A percentile compares a stretch with the other conserved stretches of the same genome.
Evolutionary conservation across 1,140 invertebrate genomes (phyloP).

Genomic region (Bradynema listronoti): DNA sequence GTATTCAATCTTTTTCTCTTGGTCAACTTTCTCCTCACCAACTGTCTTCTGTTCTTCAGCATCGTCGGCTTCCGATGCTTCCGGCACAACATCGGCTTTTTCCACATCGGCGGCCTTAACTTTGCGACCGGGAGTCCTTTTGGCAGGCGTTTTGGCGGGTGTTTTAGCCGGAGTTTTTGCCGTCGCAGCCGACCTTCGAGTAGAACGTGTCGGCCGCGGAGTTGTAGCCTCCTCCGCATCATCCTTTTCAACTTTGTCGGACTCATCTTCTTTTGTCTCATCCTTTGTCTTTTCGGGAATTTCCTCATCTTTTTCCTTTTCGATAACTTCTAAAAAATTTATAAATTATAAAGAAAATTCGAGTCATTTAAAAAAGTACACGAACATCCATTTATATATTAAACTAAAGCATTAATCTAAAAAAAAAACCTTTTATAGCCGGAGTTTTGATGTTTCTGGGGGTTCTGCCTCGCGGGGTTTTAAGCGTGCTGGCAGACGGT

Average conservation of each 20-base stretch:
- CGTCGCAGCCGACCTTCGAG: no score
- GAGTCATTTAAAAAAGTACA: no score
- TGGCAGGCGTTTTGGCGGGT: constrained; percentile 1
- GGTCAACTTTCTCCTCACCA: background rate
- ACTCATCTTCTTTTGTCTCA: background rate
- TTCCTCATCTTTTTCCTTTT: background rate
- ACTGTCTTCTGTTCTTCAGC: no score
- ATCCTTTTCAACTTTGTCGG: background rate
- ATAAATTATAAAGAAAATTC: no score
- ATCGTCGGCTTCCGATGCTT: no score
- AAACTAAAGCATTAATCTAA: background rate
- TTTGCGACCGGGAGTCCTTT: background rate
- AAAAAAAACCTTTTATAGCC: background rate
- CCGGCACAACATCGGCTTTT: background rate
- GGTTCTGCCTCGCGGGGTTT: background rate
- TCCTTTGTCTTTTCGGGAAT: no score
- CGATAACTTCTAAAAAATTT: background rate
- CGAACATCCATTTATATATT: constrained; percentile 3
- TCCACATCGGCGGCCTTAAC: background rate
- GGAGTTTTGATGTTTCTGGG: constrained; percentile 2
- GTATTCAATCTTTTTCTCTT: background rate
- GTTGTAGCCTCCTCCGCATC: no score
- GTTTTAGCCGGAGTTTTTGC: constrained; percentile 4
- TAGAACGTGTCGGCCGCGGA: no score
- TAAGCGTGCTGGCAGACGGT: background rate